These are phyloP conservation scores for Hippopotamyrus pictus DNA, from an alignment of 2,797 vertebrate species.

Conservation along the genomic window DNA sequence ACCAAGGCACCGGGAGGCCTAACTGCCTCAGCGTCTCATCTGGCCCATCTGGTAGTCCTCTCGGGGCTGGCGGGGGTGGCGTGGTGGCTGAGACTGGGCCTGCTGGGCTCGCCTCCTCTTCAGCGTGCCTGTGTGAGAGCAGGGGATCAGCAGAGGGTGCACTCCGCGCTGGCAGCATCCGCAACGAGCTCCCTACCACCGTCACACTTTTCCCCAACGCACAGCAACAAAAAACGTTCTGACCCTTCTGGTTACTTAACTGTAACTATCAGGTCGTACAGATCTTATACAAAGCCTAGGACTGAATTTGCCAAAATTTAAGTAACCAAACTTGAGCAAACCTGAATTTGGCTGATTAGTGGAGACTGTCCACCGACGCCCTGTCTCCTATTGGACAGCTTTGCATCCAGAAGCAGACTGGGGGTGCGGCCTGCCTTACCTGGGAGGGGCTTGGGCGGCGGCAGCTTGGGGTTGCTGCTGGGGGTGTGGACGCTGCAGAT, in stretches of 20 bases:
- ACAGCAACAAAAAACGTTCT: neutral
- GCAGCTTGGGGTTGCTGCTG: conserved; percentile 94
- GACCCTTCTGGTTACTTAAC: neutral
- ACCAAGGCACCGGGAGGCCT: conserved; percentile 73
- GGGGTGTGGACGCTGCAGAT: conserved; percentile 98
- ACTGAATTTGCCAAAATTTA: too few relatives aligned
- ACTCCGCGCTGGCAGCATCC: neutral
- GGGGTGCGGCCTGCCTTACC: conserved; percentile 58
- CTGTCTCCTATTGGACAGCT: neutral
- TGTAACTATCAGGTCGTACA: neutral
- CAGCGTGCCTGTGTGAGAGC: conserved; percentile 72
- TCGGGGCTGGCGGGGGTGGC: conserved; percentile 65
- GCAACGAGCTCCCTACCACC: neutral
- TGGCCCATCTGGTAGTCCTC: conserved; percentile 87
- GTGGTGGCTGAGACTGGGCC: conserved; percentile 63
- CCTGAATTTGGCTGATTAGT: neutral
- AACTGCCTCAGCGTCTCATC: conserved; percentile 74
- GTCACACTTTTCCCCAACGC: neutral
- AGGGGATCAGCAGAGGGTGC: neutral
- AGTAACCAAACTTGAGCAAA: too few relatives aligned
- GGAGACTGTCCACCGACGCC: too few relatives aligned
- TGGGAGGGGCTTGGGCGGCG: conserved; percentile 86
- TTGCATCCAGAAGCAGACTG: neutral
- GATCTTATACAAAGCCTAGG: neutral
- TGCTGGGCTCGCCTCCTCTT: conserved; percentile 75